Conservation (phyloP, 2,797 vertebrate species). For the Falco concolor region DNA sequence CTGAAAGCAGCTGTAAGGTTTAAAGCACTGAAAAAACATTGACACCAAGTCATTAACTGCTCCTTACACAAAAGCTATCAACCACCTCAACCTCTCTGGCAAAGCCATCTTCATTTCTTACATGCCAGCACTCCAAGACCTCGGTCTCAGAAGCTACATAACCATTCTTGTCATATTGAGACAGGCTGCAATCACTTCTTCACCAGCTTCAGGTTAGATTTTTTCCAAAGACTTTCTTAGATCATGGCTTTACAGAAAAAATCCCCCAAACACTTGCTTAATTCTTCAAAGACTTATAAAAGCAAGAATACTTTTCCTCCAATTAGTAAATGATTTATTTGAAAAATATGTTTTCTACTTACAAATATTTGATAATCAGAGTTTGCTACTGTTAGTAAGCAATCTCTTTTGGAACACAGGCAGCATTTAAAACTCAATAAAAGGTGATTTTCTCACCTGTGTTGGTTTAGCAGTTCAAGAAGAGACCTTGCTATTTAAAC, state of each 20-base stretch:
- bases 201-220: not conserved
- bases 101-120: not conserved
- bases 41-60: not conserved
- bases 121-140: rapidly evolving
- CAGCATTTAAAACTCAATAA: not conserved
- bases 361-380: not conserved
- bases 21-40: not conserved
- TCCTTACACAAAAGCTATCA: not conserved
- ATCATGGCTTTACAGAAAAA: not conserved
- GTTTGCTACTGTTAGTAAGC: not conserved
- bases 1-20: not conserved
- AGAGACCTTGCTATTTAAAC: not conserved
- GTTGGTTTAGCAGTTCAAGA: not conserved
- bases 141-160: not conserved
- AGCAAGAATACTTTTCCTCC: not conserved
- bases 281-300: not conserved
- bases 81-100: not conserved
- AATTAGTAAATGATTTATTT: not conserved
- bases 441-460: not conserved
- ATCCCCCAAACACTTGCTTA: not conserved
- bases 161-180: not conserved
- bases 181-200: not conserved
- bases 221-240: not conserved
- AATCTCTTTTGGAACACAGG: not conserved
- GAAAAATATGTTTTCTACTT: not conserved